Evolutionary conservation across 2,797 vertebrate genomes (phyloP).

Genomic region (Danio tinwini): DNA sequence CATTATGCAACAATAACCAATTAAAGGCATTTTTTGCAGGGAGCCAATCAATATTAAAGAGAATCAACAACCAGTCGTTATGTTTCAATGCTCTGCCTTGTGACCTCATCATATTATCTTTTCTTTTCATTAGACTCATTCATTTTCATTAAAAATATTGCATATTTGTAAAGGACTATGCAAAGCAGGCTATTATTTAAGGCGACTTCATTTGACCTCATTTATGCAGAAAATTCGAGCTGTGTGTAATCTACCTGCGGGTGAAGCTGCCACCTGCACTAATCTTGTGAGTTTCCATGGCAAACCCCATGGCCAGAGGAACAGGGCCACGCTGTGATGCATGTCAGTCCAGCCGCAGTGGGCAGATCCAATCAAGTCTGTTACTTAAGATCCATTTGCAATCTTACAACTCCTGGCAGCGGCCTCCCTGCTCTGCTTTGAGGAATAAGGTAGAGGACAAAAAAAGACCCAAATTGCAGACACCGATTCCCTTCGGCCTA

Average conservation of each 20-base stretch:
- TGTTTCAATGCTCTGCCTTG: background rate
- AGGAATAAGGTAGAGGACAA: background rate
- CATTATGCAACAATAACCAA: background rate
- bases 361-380: conserved; percentile 22
- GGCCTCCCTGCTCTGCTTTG: conserved; percentile 18
- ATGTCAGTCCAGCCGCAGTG: conserved; percentile 4
- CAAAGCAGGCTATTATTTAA: conserved; percentile 12
- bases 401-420: conserved; percentile 35
- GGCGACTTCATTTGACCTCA: background rate
- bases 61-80: conserved; percentile 22
- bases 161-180: background rate
- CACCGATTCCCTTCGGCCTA: conserved; percentile 17
- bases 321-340: conserved; percentile 21
- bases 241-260: conserved; percentile 22
- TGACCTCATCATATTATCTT: conserved; percentile 12
- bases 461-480: conserved; percentile 40
- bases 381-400: conserved; percentile 40
- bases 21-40: background rate
- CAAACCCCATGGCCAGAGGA: conserved; percentile 38
- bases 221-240: conserved; percentile 16
- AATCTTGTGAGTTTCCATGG: conserved; percentile 51
- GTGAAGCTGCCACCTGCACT: conserved; percentile 21
- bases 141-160: background rate
- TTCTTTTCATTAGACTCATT: background rate
- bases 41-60: conserved; percentile 23